Percentiles rank a stretch among this genome's conserved stretches.
These are phyloP conservation scores for Eulacestoma nigropectus DNA, from an alignment of 2,113 vertebrate species.

Conservation along the genomic window DNA sequence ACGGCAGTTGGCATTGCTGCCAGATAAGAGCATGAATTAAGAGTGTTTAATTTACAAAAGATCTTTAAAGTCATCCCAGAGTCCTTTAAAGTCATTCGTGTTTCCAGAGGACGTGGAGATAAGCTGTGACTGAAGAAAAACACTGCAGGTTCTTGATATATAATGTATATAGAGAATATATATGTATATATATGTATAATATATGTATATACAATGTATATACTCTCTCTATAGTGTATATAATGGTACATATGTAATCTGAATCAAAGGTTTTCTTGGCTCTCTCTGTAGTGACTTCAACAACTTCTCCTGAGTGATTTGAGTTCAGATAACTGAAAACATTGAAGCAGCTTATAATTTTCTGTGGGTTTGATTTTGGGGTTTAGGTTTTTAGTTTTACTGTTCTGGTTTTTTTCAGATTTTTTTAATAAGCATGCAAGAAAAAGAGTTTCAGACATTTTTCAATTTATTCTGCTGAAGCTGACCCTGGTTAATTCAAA, in stretches of 20 bases:
- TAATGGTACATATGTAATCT: not conserved
- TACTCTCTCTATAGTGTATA: no score
- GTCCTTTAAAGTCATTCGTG: not conserved
- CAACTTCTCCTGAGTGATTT: not conserved
- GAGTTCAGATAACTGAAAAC: not conserved
- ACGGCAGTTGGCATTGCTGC: not conserved
- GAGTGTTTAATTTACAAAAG: not conserved
- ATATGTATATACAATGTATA: no score
- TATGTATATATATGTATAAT: no score
- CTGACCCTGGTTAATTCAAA: not conserved
- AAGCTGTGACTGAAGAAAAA: not conserved
- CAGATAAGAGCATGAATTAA: not conserved
- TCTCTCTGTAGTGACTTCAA: not conserved
- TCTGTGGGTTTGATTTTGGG: not conserved
- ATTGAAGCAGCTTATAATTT: not conserved
- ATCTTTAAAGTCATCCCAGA: not conserved
- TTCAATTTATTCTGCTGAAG: not conserved
- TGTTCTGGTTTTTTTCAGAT: not conserved
- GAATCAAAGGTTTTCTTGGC: not conserved
- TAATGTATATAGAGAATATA: no score
- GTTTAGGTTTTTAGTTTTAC: rapidly evolving
- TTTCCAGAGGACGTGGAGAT: not conserved
- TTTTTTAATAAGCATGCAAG: not conserved
- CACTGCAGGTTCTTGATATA: not conserved
- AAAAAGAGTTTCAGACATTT: not conserved